A percentile compares a stretch with the other conserved stretches of the same genome.
Evolutionary conservation across 2,888 invertebrate species (phyloP).

Genomic region (Acholoe squamosa): DNA sequence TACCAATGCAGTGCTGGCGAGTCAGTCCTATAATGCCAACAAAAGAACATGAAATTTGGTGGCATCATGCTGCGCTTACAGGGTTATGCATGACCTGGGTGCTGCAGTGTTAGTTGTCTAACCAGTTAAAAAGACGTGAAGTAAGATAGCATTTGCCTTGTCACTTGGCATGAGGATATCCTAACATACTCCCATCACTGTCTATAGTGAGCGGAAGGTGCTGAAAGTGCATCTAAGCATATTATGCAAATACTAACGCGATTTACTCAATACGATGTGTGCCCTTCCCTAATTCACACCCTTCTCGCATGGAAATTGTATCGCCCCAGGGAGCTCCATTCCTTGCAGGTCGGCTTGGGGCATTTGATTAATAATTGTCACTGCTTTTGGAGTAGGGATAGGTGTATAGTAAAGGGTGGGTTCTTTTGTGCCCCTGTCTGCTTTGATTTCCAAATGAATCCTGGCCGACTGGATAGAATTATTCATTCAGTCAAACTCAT

Average conservation of each 20-base stretch:
- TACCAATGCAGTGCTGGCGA: too few relatives aligned
- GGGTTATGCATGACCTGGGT: conserved; percentile 9
- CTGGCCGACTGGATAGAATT: not conserved
- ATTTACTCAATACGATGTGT: not conserved
- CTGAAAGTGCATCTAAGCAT: not conserved
- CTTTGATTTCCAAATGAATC: not conserved
- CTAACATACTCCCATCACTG: not conserved
- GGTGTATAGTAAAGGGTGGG: not conserved
- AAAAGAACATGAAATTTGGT: too few relatives aligned
- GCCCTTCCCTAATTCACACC: not conserved
- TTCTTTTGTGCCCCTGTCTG: too few relatives aligned
- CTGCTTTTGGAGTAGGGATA: not conserved
- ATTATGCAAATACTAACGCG: conserved; percentile 38
- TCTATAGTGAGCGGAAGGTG: not conserved
- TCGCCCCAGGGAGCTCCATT: not conserved
- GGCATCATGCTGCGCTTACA: too few relatives aligned
- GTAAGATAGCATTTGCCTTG: not conserved
- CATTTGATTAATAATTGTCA: not conserved
- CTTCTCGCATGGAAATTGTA: not conserved
- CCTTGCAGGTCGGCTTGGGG: not conserved
- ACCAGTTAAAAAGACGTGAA: not conserved
- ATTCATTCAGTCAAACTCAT: not conserved
- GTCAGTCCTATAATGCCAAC: too few relatives aligned
- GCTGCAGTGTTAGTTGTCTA: conserved; percentile 32
- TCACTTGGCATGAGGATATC: not conserved